phyloP scores from a whole-genome alignment of 2,113 vertebrate genomes.

The Chinchilla lanigera region DNA sequence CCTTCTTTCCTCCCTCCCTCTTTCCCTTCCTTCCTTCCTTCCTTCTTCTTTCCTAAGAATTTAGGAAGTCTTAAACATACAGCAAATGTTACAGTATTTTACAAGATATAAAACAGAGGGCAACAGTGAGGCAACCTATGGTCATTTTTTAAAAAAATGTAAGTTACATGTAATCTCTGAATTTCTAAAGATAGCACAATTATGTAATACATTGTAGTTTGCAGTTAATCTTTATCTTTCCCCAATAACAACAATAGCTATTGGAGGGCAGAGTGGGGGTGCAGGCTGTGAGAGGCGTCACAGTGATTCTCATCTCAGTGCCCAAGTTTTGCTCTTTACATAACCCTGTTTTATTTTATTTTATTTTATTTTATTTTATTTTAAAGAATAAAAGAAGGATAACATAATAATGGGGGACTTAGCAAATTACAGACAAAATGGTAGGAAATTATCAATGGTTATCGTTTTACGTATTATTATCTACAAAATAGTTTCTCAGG shows the following conservation, averaged over 20 bases:
- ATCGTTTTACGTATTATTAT: too few species aligned
- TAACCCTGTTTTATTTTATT: not conserved
- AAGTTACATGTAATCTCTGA: not conserved
- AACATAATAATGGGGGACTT: too few species aligned
- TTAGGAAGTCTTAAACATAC: not conserved
- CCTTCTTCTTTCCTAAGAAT: not conserved
- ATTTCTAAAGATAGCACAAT: conserved; percentile 29
- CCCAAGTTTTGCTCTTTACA: not conserved
- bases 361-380: too few species aligned
- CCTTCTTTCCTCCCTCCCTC: not conserved
- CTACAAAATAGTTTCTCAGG: too few species aligned
- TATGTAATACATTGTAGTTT: not conserved
- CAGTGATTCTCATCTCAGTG: not conserved
- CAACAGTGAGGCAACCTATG: not conserved
- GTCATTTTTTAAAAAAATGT: not conserved
- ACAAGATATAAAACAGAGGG: not conserved
- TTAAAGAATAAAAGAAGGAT: too few species aligned
- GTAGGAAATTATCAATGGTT: too few species aligned
- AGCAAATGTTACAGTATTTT: not conserved
- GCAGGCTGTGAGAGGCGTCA: not conserved
- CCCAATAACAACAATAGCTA: not conserved
- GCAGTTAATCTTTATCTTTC: not conserved
- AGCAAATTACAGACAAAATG: too few species aligned
- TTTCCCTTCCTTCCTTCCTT: not conserved
- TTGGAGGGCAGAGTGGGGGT: not conserved